Evolutionary conservation across 1,140 invertebrate species (phyloP).

Genomic region (Harpegnathos saltator): DNA sequence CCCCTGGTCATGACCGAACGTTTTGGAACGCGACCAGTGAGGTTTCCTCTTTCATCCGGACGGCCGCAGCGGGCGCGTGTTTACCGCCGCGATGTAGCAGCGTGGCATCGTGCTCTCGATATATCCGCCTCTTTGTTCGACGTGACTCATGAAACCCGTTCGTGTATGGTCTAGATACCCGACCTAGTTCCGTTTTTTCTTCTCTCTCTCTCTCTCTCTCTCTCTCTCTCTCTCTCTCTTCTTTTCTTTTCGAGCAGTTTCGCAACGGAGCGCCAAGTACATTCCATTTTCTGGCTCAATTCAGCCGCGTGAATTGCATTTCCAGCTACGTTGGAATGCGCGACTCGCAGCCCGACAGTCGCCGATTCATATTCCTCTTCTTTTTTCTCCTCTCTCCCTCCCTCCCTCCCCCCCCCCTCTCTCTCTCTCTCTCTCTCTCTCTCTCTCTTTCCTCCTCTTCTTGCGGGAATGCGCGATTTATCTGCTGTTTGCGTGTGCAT

Average conservation of each 20-base stretch:
- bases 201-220: too few relatives aligned
- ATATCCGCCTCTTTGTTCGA: slow-evolving; percentile 49
- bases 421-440: too few relatives aligned
- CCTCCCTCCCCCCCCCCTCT: too few relatives aligned
- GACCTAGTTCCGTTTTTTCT: slow-evolving; percentile 47
- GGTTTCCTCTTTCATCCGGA: neutral
- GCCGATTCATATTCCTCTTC: too few relatives aligned
- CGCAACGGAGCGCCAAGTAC: slow-evolving; percentile 28
- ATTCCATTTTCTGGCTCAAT: slow-evolving; percentile 45
- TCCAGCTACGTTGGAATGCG: neutral
- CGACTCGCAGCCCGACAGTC: neutral
- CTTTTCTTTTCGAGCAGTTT: slow-evolving; percentile 11
- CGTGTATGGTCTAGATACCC: slow-evolving; percentile 33
- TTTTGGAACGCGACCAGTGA: neutral
- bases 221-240: too few relatives aligned
- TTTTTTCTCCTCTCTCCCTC: too few relatives aligned
- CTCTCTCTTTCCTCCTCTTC: too few relatives aligned
- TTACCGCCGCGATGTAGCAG: neutral
- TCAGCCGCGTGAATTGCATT: slow-evolving; percentile 24
- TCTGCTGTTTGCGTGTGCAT: too few relatives aligned
- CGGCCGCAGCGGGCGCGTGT: neutral
- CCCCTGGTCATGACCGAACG: slow-evolving; percentile 2
- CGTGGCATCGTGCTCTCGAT: slow-evolving; percentile 21
- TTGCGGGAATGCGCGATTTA: too few relatives aligned
- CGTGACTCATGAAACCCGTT: slow-evolving; percentile 38